phyloP scores from a whole-genome alignment of 2,888 invertebrate species.

The Actias luna region DNA sequence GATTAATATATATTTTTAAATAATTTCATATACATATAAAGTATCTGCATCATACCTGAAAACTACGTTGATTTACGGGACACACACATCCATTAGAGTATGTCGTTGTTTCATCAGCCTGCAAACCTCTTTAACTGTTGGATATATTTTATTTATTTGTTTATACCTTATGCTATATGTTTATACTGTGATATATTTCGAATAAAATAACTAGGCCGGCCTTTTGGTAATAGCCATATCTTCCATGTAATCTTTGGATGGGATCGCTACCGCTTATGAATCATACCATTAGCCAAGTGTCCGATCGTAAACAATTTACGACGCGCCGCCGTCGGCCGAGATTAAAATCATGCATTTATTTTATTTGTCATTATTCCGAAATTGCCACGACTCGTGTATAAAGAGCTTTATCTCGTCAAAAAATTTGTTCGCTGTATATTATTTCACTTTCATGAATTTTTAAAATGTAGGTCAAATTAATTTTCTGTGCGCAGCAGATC shows the following conservation, averaged over 20 bases:
- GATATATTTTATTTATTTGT: too few relatives aligned
- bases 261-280: constrained; percentile 29
- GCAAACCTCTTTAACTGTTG: too few relatives aligned
- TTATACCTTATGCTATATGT: too few relatives aligned
- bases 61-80: too few relatives aligned
- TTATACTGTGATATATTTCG: too few relatives aligned
- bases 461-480: constrained; percentile 12
- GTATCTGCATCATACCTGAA: too few relatives aligned
- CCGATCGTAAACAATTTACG: constrained; percentile 76
- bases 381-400: constrained; percentile 34
- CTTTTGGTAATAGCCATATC: not conserved
- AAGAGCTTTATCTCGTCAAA: constrained; percentile 12
- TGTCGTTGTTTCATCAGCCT: too few relatives aligned
- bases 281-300: constrained; percentile 46
- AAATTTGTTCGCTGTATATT: constrained; percentile 14
- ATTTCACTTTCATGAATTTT: constrained; percentile 17
- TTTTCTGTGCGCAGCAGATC: not conserved
- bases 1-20: too few relatives aligned
- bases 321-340: constrained; percentile 62
- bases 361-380: constrained; percentile 73
- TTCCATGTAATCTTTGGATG: not conserved
- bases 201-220: too few relatives aligned
- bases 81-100: too few relatives aligned
- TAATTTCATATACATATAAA: too few relatives aligned
- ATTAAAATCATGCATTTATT: constrained; percentile 80